Evolutionary conservation across 2,888 invertebrate genomes (phyloP).

Genomic region (Pterobdella sp.): DNA sequence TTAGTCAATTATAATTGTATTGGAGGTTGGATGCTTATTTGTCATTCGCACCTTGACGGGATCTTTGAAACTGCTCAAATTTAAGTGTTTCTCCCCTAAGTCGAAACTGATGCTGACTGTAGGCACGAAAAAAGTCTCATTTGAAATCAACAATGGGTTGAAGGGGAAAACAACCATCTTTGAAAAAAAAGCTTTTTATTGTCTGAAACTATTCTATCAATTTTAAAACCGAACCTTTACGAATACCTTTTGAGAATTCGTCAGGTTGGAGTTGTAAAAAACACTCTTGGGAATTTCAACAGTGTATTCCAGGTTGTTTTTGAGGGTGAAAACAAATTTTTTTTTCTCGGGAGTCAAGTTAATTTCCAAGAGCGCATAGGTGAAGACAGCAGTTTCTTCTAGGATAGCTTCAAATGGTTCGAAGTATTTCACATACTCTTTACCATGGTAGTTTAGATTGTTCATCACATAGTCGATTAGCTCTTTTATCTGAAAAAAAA

Average conservation of each 20-base stretch:
- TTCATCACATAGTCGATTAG: background rate
- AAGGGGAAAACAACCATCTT: slow-evolving; percentile 26
- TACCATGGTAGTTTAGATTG: slow-evolving; percentile 5
- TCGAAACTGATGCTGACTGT: slow-evolving; percentile 21
- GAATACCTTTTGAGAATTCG: background rate
- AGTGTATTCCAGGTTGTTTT: background rate
- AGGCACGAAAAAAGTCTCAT: slow-evolving; percentile 10
- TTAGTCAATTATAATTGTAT: background rate
- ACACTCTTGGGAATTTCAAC: background rate
- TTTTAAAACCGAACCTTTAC: too few species aligned
- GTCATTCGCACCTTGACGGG: slow-evolving; percentile 12
- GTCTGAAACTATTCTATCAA: too few species aligned
- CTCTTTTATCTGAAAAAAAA: background rate
- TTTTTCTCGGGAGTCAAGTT: background rate
- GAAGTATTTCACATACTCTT: background rate
- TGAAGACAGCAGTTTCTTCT: background rate
- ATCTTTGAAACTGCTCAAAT: background rate
- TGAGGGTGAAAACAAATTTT: background rate
- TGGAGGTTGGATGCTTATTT: background rate
- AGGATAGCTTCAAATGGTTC: background rate
- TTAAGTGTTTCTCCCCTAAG: background rate
- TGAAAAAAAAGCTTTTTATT: too few species aligned
- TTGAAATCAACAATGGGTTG: slow-evolving; percentile 10
- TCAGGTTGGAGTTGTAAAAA: background rate
- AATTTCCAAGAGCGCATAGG: background rate